Base-by-base conservation (phyloP, 2,888 invertebrate species). In the Muscina levida region DNA sequence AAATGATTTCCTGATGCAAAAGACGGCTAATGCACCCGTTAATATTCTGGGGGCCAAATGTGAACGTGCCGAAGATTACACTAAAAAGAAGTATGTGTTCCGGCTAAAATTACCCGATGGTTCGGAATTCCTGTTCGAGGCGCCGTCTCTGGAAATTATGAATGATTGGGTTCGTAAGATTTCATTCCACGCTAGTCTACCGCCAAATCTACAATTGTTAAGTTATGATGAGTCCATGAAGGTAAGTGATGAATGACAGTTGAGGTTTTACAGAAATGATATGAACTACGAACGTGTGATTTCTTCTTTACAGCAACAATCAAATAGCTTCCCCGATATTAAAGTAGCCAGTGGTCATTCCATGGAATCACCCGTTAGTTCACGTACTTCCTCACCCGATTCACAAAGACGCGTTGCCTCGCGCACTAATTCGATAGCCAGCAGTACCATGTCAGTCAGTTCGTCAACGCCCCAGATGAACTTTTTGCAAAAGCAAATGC, bases 31-130 rank as follows among this genome's bases (percentile, higher is more conserved):
- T 1, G 95, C 97, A 0, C 96, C 97, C 0, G 94, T 98, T 26
- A 95, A 94, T 83, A 94, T 95, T 44, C 91, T 94, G 48, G 93
- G 94, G 76, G 97, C 98, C 0, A 92, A 93, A 51, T 98, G 97
- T 89, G 94, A 94, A 73, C 93, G 95, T 8, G 98, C 98, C 1
- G 94, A 95, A 31, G 98, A 99, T 91, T 99, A 99, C 91, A 97
- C 96, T 13, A 99, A 99, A 91, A 95, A 97, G 87, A 97, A 98
- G 88, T 93, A 98, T 88, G 98, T 98, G 39, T 97, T 98, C 92
- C 94, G 98, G 56, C 91, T 99, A 76, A 93, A 93, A 67, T 93
- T 97, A 84, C 94, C 94, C 0, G 99, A 99, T 90, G 97, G 97
- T 1, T 96, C 98, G 0, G 98, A 98, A 91, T 98, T 95, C 91